phyloP scores from a whole-genome alignment of 2,888 invertebrate species.

The Cheilosia vulpina region DNA sequence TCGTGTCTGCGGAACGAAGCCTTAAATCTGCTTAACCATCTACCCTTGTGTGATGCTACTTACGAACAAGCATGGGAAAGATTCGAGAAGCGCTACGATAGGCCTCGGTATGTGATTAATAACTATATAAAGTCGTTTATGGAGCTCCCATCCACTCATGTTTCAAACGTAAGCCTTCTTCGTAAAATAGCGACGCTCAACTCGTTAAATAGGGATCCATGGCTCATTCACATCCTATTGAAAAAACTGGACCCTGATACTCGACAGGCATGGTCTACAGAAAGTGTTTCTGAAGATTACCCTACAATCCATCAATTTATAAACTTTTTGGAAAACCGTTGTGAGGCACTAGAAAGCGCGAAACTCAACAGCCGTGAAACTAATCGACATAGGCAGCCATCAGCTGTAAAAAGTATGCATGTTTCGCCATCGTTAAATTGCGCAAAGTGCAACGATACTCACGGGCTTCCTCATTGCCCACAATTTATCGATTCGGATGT shows the following conservation, averaged over 20 bases:
- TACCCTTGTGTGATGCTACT: not conserved
- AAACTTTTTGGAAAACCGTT: too few relatives aligned
- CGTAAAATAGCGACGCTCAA: not conserved
- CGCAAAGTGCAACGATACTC: too few relatives aligned
- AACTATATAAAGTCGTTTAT: constrained; percentile 13
- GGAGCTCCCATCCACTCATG: constrained; percentile 1
- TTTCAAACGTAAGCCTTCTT: not conserved
- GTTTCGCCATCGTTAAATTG: not conserved
- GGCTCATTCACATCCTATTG: not conserved
- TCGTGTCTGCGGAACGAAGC: too few relatives aligned
- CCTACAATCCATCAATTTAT: constrained; percentile 2
- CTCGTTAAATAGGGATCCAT: too few relatives aligned
- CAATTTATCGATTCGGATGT: not conserved
- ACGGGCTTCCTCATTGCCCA: not conserved
- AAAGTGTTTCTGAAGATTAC: constrained; percentile 5
- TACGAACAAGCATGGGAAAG: not conserved
- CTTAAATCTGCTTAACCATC: not conserved
- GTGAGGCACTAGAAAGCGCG: too few relatives aligned
- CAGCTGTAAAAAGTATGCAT: constrained; percentile 9
- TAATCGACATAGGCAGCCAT: too few relatives aligned
- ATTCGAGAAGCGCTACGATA: constrained; percentile 1
- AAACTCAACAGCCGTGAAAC: too few relatives aligned
- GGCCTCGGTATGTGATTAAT: constrained; percentile 5
- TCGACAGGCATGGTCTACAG: not conserved
- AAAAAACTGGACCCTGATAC: constrained; percentile 7